Conservation (phyloP, 2,113 vertebrate genomes). For the Equus quagga region DNA sequence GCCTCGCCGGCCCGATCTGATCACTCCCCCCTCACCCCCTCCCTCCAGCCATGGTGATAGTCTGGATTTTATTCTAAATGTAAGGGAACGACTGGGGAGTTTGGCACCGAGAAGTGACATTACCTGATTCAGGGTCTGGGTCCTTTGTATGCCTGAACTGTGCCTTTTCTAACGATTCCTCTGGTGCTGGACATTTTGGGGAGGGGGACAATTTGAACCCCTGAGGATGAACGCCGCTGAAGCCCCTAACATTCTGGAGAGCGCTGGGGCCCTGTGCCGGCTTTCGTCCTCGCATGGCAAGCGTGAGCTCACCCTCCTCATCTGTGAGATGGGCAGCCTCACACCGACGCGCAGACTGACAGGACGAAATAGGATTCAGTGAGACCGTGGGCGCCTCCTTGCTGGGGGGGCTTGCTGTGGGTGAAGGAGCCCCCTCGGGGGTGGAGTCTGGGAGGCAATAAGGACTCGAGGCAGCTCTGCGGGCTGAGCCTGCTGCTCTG, state of each 20-base stretch:
- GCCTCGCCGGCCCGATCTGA: not conserved
- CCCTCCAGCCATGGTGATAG: not conserved
- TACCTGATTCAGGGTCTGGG: not conserved
- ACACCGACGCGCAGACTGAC: too few species aligned
- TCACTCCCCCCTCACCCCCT: not conserved
- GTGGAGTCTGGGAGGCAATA: not conserved
- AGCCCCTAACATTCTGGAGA: not conserved
- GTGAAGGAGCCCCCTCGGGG: not conserved
- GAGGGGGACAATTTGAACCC: not conserved
- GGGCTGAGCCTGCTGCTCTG: not conserved
- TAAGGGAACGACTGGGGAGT: not conserved
- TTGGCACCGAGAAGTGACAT: not conserved
- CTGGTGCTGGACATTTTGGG: not conserved
- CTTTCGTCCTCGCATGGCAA: not conserved
- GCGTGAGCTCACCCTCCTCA: not conserved
- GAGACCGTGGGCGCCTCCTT: not conserved
- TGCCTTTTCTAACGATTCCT: not conserved
- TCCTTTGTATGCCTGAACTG: not conserved
- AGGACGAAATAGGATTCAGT: not conserved
- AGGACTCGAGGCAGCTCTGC: not conserved
- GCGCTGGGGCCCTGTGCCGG: rapidly evolving
- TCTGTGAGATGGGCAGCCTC: not conserved
- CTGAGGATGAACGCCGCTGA: not conserved
- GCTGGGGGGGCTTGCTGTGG: too few species aligned
- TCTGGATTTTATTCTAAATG: not conserved